Evolutionary conservation across 2,797 vertebrate species (phyloP).

Genomic region (Margarornis squamiger): DNA sequence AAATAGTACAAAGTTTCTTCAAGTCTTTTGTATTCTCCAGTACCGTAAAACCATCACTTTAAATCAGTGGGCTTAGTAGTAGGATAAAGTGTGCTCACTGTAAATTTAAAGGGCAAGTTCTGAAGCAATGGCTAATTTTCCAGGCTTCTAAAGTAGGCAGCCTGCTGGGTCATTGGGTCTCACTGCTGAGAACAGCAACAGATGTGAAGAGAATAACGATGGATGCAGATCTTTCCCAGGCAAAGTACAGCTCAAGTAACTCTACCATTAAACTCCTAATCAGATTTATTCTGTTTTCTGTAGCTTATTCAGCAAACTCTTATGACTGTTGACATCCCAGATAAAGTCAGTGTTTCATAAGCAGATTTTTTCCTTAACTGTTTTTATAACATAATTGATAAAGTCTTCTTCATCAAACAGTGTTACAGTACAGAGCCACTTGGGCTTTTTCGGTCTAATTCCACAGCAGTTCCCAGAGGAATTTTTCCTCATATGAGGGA

Average conservation of each 20-base stretch:
- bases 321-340: not conserved
- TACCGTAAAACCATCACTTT: not conserved
- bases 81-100: not conserved
- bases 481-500: not conserved
- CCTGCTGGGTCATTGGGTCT: not conserved
- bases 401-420: not conserved
- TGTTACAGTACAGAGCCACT: not conserved
- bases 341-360: not conserved
- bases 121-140: not conserved
- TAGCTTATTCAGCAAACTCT: not conserved
- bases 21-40: not conserved
- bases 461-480: not conserved
- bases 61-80: not conserved
- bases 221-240: not conserved
- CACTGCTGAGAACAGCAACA: not conserved
- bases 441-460: not conserved
- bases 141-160: not conserved
- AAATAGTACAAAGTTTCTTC: not conserved
- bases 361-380: not conserved
- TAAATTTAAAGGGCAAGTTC: constrained; percentile 10
- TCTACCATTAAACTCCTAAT: not conserved
- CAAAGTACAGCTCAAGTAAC: not conserved
- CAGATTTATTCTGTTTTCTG: not conserved
- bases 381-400: not conserved
- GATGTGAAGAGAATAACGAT: not conserved